These are phyloP conservation scores for Pangasius larnaudii DNA, from an alignment of 2,797 vertebrate species.

Conservation along the genomic window DNA sequence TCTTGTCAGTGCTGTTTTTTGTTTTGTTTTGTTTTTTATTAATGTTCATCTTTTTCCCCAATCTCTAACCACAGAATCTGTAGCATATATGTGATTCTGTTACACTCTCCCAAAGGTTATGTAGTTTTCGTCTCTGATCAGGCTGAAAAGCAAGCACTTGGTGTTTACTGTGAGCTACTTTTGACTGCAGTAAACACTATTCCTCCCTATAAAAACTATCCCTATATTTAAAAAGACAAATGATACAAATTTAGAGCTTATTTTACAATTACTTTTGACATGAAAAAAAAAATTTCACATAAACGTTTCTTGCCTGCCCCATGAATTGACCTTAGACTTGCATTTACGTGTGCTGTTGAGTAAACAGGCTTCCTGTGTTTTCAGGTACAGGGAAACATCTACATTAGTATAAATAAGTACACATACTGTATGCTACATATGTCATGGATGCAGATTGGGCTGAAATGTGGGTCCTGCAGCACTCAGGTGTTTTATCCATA, in stretches of 20 bases:
- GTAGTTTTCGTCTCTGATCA: neutral
- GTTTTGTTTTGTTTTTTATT: neutral
- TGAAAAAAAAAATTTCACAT: neutral
- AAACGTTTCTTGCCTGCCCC: neutral
- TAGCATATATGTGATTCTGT: neutral
- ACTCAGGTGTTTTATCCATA: neutral
- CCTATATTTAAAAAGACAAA: neutral
- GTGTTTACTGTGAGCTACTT: neutral
- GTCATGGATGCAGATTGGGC: neutral
- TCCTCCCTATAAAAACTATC: no score
- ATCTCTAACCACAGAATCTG: constrained; percentile 14
- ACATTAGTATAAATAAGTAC: neutral
- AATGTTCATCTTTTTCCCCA: neutral
- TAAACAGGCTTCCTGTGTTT: neutral
- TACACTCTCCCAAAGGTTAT: neutral
- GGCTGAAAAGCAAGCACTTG: neutral
- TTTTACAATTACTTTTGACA: neutral
- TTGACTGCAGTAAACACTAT: neutral
- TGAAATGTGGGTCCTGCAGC: neutral
- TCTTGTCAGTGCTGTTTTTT: constrained; percentile 20
- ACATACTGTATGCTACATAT: neutral
- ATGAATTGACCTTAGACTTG: neutral
- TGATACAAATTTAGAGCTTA: neutral
- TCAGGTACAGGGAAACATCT: neutral
- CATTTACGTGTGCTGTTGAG: neutral